Conservation (phyloP, 2,797 vertebrate species). For the Dryobates pubescens region DNA sequence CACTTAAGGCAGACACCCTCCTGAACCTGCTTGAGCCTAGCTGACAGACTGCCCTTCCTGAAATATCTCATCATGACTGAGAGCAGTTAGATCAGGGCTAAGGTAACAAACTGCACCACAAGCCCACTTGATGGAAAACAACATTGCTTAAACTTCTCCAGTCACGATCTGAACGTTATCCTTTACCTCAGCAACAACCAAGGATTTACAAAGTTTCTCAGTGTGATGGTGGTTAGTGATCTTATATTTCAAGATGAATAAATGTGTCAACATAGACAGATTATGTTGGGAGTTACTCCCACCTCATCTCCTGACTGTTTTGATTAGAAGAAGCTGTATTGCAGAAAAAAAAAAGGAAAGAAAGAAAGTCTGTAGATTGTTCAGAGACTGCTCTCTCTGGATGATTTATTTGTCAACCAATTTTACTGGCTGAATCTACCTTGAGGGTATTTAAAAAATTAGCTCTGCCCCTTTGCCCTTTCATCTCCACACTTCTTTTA, state of each 20-base stretch:
- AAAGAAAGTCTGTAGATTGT: background rate
- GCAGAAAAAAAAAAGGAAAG: background rate
- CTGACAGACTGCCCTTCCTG: background rate
- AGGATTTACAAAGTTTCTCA: background rate
- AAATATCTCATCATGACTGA: background rate
- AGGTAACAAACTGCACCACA: background rate
- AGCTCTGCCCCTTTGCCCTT: background rate
- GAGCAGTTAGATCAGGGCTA: background rate
- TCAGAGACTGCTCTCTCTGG: background rate
- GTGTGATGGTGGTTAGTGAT: background rate
- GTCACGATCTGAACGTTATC: background rate
- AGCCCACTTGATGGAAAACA: background rate
- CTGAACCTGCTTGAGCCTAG: background rate
- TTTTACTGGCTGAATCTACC: background rate
- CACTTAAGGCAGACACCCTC: background rate
- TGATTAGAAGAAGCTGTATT: background rate
- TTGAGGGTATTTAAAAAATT: background rate
- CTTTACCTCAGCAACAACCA: background rate
- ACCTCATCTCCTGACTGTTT: background rate
- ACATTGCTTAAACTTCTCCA: background rate
- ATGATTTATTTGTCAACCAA: background rate
- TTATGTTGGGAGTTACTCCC: background rate
- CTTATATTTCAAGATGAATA: background rate
- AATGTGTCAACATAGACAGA: background rate
- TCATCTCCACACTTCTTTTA: background rate